A percentile compares a stretch with the other conserved stretches of the same genome.
These are phyloP conservation scores for Tretioscincus oriximinensis DNA, from an alignment of 2,113 vertebrate species.

Conservation along the genomic window DNA sequence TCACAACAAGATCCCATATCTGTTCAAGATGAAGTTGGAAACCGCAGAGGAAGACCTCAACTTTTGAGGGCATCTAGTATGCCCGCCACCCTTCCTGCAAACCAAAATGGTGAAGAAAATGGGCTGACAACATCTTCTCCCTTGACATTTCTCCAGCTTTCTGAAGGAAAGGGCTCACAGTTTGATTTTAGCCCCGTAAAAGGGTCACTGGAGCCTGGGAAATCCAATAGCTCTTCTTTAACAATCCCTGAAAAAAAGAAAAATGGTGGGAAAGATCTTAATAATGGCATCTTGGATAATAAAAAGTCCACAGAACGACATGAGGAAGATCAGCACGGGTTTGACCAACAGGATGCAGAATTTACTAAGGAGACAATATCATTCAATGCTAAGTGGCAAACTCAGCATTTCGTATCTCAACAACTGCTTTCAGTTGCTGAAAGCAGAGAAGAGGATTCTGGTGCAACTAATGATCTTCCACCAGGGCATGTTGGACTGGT, in stretches of 20 bases:
- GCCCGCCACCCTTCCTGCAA: slow-evolving; percentile 82
- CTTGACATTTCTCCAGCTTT: slow-evolving; percentile 40
- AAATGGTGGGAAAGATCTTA: slow-evolving; percentile 73
- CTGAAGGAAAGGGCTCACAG: neutral
- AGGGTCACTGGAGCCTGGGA: slow-evolving; percentile 45
- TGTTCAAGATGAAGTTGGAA: slow-evolving; percentile 59
- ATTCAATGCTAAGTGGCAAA: slow-evolving; percentile 64
- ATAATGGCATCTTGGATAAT: slow-evolving; percentile 67
- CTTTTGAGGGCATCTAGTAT: slow-evolving; percentile 90
- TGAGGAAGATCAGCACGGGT: slow-evolving; percentile 73
- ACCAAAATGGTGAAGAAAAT: slow-evolving; percentile 64
- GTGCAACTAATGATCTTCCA: neutral
- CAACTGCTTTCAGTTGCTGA: slow-evolving; percentile 52
- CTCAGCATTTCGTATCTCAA: slow-evolving; percentile 30
- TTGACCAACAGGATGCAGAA: slow-evolving; percentile 72
- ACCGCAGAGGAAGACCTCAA: slow-evolving; percentile 80
- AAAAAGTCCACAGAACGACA: slow-evolving; percentile 70
- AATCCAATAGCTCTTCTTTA: rapidly evolving
- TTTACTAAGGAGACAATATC: slow-evolving; percentile 68
- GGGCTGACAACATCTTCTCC: slow-evolving; percentile 14
- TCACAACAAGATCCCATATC: slow-evolving; percentile 53
- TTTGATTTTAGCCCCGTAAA: slow-evolving; percentile 65
- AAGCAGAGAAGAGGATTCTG: slow-evolving; percentile 19
- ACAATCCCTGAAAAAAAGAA: slow-evolving; percentile 54
- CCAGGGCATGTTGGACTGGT: neutral